Conservation (phyloP, 35 echinoderm and acorn worm species). For the Patiria miniata region DNA sequence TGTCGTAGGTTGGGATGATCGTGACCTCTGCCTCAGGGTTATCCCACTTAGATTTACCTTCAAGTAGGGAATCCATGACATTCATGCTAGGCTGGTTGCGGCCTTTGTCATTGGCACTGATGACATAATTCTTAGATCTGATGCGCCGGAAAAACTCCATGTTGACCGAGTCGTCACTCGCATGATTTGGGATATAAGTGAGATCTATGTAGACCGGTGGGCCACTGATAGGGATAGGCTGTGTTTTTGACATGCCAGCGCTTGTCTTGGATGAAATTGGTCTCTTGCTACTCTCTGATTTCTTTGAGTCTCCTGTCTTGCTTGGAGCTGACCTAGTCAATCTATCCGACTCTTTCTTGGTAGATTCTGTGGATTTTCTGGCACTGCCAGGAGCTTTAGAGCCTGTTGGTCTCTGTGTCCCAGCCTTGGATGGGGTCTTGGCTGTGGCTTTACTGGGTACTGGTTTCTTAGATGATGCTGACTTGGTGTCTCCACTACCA, state of each 20-base stretch:
- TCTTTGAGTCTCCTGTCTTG: conserved; percentile 54
- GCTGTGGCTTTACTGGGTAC: conserved; percentile 35
- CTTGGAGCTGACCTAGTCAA: conserved; percentile 39
- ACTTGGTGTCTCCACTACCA: neutral
- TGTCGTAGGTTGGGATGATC: conserved; percentile 93
- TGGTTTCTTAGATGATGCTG: neutral
- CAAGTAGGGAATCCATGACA: conserved; percentile 83
- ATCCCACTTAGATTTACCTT: conserved; percentile 91
- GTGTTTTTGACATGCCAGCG: conserved; percentile 49
- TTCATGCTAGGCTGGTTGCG: conserved; percentile 64
- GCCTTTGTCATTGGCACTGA: conserved; percentile 87
- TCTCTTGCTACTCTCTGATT: conserved; percentile 48
- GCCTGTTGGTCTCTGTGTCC: conserved; percentile 68
- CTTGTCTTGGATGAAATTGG: conserved; percentile 35
- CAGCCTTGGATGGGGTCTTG: conserved; percentile 59
- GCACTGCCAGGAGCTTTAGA: conserved; percentile 46
- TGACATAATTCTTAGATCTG: conserved; percentile 87
- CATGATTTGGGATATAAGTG: conserved; percentile 94
- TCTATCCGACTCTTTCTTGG: conserved; percentile 71
- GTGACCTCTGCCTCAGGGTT: conserved; percentile 70
- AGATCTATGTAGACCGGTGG: conserved; percentile 92
- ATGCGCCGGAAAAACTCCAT: conserved; percentile 93
- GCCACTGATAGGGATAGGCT: conserved; percentile 80
- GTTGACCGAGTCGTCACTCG: conserved; percentile 81
- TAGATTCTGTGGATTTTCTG: conserved; percentile 46